Evolutionary conservation across 2,797 vertebrate genomes (phyloP).

Genomic region (Columba guinea): DNA sequence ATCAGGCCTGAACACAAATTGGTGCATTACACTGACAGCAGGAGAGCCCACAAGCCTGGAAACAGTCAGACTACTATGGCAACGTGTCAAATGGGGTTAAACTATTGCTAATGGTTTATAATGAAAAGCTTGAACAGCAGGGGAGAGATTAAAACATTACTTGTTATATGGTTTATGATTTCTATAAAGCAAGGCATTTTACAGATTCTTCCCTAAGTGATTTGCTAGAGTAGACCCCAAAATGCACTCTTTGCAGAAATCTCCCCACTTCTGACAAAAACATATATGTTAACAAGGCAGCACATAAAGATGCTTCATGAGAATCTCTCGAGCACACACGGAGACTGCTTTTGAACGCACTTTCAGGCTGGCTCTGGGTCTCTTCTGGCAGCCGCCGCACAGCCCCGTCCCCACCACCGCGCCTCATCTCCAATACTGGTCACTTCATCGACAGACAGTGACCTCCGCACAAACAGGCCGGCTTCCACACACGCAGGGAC

Average conservation of each 20-base stretch:
- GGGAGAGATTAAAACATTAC: not conserved
- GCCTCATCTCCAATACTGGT: no score
- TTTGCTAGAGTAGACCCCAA: accelerated
- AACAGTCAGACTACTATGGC: not conserved
- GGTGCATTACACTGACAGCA: not conserved
- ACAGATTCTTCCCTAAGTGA: not conserved
- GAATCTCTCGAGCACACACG: accelerated
- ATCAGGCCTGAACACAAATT: not conserved
- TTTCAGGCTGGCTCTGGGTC: accelerated
- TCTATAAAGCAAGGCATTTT: not conserved
- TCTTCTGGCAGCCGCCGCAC: not conserved
- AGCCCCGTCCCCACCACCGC: accelerated
- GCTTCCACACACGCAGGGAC: not conserved
- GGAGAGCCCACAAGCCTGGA: accelerated
- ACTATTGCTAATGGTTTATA: not conserved
- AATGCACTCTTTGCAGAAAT: accelerated
- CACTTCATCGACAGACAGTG: accelerated
- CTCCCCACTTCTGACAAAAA: accelerated
- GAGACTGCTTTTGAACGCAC: accelerated
- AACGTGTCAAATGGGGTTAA: not conserved
- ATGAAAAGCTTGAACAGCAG: not conserved
- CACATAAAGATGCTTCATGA: accelerated
- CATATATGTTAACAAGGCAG: accelerated
- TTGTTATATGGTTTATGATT: accelerated
- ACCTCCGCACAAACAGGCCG: no score